Conservation (phyloP, 2,113 vertebrate genomes). For the Erythrolamprus reginae region DNA sequence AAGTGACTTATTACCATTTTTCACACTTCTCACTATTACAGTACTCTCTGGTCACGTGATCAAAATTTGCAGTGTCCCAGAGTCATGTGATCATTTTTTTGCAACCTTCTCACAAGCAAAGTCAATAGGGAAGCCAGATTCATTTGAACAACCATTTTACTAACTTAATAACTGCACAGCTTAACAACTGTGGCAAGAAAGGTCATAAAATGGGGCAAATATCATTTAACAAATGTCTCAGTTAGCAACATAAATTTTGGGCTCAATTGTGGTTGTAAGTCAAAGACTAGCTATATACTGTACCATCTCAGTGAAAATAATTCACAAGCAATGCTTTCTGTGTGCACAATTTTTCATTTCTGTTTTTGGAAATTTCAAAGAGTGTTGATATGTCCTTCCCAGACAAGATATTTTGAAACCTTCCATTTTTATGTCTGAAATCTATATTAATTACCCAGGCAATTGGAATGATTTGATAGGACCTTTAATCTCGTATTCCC, state of each 20-base stretch:
- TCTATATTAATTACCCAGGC: slow-evolving; percentile 6
- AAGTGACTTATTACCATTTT: no score
- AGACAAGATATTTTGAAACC: background rate
- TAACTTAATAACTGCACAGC: background rate
- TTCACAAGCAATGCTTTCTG: background rate
- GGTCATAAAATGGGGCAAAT: background rate
- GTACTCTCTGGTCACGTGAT: no score
- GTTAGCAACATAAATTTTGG: background rate
- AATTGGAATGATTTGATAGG: background rate
- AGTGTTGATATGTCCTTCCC: background rate
- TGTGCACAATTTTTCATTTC: background rate
- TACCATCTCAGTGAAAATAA: background rate
- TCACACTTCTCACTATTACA: no score
- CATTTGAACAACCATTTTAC: no score
- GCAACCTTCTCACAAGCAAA: no score
- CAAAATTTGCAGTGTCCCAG: no score
- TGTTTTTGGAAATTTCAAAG: background rate
- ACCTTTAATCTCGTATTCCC: slow-evolving; percentile 11
- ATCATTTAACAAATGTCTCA: background rate
- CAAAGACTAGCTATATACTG: background rate
- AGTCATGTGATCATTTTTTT: no score
- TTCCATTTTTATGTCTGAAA: background rate
- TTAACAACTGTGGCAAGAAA: background rate
- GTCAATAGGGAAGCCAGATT: no score
- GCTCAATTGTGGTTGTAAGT: background rate